Base-by-base conservation (phyloP, 2,797 vertebrate species). In the Potorous gilbertii region DNA sequence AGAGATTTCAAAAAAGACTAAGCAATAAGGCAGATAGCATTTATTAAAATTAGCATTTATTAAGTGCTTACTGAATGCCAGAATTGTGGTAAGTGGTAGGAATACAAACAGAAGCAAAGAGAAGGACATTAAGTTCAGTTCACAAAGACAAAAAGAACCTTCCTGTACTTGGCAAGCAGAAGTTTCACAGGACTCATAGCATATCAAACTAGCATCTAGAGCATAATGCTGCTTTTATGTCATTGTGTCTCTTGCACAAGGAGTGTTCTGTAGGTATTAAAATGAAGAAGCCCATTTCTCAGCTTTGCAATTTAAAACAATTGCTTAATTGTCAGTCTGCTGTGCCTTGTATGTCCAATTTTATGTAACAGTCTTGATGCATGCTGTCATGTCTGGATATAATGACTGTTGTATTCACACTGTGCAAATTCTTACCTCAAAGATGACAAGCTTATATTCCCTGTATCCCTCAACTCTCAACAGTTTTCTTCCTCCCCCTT, bases 151-250 rank as follows among this genome's bases (percentile, higher is more conserved):
- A 87, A 0, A 0, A 56, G 5, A 13, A 94, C 56, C 92, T 98
- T 98, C 98, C 98, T 98, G 98, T 98, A 98, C 56, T 74, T 98
- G 97, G 98, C 98, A 99, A 98, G 99, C 98, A 99, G 98, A 98
- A 98, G 97, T 95, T 98, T 98, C 98, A 98, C 97, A 98, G 95
- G 97, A 98, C 98, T 99, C 98, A 95, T 66, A 96, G 97, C 96
- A 56, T 28, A 97, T 97, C 91, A 95, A 96, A 97, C 97, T 98
- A 97, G 98, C 99, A 98, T 98, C 98, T 98, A 98, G 97, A 97
- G 98, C 97, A 99, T 98, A 99, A 97, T 59, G 54, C 92, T 97
- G 97, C 96, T 98, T 99, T 99, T 99, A 98, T 98, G 97, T 92
- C 96, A 81, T 40, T 81, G 66, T 91, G 96, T 92, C 97, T 96